These are phyloP conservation scores for Ctenicera cuprea DNA, from an alignment of 2,888 invertebrate genomes.

Conservation along the genomic window DNA sequence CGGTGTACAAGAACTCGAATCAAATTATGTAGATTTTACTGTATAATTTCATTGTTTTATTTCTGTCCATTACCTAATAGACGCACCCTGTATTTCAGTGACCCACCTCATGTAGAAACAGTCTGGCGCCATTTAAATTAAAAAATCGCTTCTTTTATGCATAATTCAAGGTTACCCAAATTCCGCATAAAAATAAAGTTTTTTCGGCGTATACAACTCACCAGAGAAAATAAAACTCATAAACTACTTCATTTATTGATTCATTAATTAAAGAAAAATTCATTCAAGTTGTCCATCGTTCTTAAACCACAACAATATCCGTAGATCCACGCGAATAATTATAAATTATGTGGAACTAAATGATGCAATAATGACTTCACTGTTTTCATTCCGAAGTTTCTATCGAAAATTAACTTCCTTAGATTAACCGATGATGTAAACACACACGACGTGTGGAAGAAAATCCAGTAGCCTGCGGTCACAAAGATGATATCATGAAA, in stretches of 20 bases:
- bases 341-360: conserved; percentile 3
- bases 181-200: not conserved
- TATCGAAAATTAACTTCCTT: conserved; percentile 11
- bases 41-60: conserved; percentile 1
- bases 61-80: not conserved
- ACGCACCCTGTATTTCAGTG: not conserved
- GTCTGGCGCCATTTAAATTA: not conserved
- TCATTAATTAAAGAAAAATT: not conserved
- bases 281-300: not conserved
- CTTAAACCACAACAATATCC: not conserved
- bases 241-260: not conserved
- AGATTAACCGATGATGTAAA: conserved; percentile 9
- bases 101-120: not conserved
- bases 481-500: conserved; percentile 14
- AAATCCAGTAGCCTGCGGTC: not conserved
- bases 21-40: not conserved
- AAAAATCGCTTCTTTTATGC: not conserved
- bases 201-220: not conserved
- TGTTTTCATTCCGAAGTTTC: not conserved
- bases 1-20: too few relatives aligned
- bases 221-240: not conserved
- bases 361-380: conserved; percentile 36
- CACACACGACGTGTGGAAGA: not conserved
- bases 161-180: not conserved
- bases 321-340: not conserved